Evolutionary conservation across 2,113 vertebrate species (phyloP).

Genomic region (Thomomys bottae): DNA sequence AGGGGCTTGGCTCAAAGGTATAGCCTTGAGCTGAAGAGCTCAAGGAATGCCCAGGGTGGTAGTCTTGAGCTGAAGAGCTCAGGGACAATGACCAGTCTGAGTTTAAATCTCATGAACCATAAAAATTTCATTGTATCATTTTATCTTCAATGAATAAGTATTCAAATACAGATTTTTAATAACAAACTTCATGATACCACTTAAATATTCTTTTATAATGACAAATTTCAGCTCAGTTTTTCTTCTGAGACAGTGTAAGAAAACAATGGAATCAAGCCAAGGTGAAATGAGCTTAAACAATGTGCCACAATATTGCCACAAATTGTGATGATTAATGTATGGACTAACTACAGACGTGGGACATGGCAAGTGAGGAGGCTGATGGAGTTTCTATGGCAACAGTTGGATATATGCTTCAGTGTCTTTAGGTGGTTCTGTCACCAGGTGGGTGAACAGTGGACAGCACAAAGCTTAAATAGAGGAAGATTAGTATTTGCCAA

Average conservation of each 20-base stretch:
- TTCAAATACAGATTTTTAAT: constrained; percentile 23
- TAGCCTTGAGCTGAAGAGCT: too few species aligned
- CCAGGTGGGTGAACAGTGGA: constrained; percentile 42
- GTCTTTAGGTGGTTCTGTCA: constrained; percentile 45
- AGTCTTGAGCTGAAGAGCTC: too few species aligned
- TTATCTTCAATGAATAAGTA: constrained; percentile 38
- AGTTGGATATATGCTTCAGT: not conserved
- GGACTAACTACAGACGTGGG: constrained; percentile 67
- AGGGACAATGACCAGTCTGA: too few species aligned
- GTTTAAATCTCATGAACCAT: too few species aligned
- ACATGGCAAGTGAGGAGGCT: constrained; percentile 46
- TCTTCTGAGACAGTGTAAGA: constrained; percentile 33
- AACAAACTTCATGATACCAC: not conserved
- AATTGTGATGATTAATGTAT: constrained; percentile 68
- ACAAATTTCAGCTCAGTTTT: constrained; percentile 30
- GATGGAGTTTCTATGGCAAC: constrained; percentile 73
- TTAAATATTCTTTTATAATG: constrained; percentile 13
- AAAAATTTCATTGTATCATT: too few species aligned
- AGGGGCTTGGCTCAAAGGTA: too few species aligned
- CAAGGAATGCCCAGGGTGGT: too few species aligned
- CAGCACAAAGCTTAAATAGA: constrained; percentile 57
- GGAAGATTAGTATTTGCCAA: constrained; percentile 22
- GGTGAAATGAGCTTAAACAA: constrained; percentile 26
- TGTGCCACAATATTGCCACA: constrained; percentile 24
- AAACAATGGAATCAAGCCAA: constrained; percentile 49